Base-by-base conservation (phyloP, 1,140 invertebrate species). In the Pogonomyrmex barbatus region DNA sequence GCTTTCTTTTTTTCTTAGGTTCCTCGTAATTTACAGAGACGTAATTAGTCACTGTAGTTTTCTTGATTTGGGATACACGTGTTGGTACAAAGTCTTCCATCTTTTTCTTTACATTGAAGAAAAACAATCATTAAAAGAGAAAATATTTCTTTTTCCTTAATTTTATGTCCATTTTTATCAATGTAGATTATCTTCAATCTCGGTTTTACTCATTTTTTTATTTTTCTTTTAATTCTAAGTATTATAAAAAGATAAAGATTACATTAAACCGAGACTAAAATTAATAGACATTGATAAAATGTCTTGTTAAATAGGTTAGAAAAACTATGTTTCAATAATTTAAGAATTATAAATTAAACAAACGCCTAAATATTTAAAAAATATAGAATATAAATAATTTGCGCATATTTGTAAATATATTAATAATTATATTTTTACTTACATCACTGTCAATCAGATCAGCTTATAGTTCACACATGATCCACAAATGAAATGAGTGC, bases 21-120 rank as follows among this genome's bases (percentile, higher is more conserved):
- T 94, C 91, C 87, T 95, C 91, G 87, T 95, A 96, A 79, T 93
- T 95, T 0, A 96, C 94, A 14, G 95, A 90, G 79, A 96, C 50
- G 71, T 96, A 95, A 84, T 96, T 90, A 50, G 89, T 92, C 78
- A 92, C 87, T 10, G 92, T 90, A 86, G 95, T 94, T 85, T 95
- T 95, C 87, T 95, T 94, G 2, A 95, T 89, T 78, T 95, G 81
- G 0, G 96, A 95, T n/a, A 95, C 95, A 92, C 95, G 95, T 14
- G 96, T 96, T 73, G 95, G 91, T 77, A 96, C 89, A 87, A 96
- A 96, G 71, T 93, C 92, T 4, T 91, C 91, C 93, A 94, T 94
- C 62, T 68, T 82, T 42, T 60, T 88, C 14, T 65, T 42, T 8
- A 50, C 12, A 84, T 62, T 89, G 17, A 85, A 75, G 0, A 78